Conservation (phyloP, 2,888 invertebrate species). For the Agonopterix subpropinquella region DNA sequence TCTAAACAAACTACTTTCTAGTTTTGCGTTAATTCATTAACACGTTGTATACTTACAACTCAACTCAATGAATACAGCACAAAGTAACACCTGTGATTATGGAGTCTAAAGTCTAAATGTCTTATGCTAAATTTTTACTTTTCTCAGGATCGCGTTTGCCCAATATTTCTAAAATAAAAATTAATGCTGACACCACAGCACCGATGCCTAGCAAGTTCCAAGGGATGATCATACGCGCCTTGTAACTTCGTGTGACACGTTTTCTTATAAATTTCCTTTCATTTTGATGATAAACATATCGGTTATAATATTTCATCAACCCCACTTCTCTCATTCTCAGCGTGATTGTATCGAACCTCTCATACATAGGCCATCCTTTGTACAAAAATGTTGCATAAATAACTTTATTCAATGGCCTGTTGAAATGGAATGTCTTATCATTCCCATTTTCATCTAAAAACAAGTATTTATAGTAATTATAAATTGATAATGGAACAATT, state of each 20-base stretch:
- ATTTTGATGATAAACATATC: slow-evolving; percentile 15
- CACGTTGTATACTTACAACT: too few relatives aligned
- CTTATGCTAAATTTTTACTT: too few relatives aligned
- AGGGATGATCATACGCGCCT: slow-evolving; percentile 1
- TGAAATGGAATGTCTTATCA: slow-evolving; percentile 19
- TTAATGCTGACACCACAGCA: background rate
- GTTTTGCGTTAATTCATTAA: too few relatives aligned
- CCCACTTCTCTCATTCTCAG: slow-evolving; percentile 39
- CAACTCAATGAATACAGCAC: too few relatives aligned
- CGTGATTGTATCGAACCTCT: slow-evolving; percentile 20
- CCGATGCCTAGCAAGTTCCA: slow-evolving; percentile 2
- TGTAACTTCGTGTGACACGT: slow-evolving; percentile 1
- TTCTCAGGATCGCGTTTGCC: background rate
- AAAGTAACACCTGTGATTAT: too few relatives aligned
- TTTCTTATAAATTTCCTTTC: background rate
- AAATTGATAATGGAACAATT: slow-evolving; percentile 25
- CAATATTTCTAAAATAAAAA: slow-evolving; percentile 5
- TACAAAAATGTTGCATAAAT: slow-evolving; percentile 40
- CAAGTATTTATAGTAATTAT: slow-evolving; percentile 23
- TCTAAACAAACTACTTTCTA: too few relatives aligned
- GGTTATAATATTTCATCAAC: slow-evolving; percentile 20
- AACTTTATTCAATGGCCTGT: slow-evolving; percentile 27
- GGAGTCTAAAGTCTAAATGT: too few relatives aligned
- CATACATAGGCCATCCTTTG: slow-evolving; percentile 43
- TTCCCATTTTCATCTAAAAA: slow-evolving; percentile 29